Conservation (phyloP, 2,888 invertebrate genomes). For the Neelides folsomi region DNA sequence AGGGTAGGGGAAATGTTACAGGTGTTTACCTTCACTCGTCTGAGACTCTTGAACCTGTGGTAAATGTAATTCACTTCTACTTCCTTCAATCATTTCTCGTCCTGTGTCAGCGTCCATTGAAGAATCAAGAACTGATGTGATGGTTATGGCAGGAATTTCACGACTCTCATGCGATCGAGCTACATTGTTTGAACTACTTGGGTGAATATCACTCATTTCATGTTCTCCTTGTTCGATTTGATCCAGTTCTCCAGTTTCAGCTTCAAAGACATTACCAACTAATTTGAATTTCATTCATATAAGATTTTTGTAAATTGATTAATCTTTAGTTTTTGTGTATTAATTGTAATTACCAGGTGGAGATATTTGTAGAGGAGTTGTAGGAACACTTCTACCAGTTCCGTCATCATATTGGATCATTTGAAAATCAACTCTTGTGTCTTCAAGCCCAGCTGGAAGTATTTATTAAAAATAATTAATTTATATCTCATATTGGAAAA, state of each 20-base stretch:
- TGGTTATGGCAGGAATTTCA: constrained; percentile 22
- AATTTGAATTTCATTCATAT: neutral
- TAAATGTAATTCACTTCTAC: neutral
- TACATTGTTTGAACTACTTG: constrained; percentile 21
- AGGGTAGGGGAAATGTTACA: no score
- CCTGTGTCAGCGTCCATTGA: constrained; percentile 3
- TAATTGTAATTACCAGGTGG: constrained; percentile 40
- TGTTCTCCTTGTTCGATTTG: constrained; percentile 3
- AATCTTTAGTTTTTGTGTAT: neutral
- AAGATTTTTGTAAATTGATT: neutral
- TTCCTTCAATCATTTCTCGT: neutral
- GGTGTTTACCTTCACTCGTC: constrained; percentile 6
- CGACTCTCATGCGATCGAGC: constrained; percentile 1
- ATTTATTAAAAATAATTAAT: constrained; percentile 1
- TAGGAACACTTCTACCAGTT: constrained; percentile 54
- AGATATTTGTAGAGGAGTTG: constrained; percentile 52
- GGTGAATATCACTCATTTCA: constrained; percentile 24
- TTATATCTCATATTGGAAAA: neutral
- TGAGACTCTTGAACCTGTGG: constrained; percentile 4
- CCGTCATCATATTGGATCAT: constrained; percentile 51
- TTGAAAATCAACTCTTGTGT: constrained; percentile 52
- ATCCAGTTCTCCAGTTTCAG: neutral
- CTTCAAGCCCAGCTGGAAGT: constrained; percentile 54
- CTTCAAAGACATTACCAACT: neutral
- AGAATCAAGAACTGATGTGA: constrained; percentile 21